Conservation (phyloP, 2,797 vertebrate genomes). For the Micromesistius poutassou region DNA sequence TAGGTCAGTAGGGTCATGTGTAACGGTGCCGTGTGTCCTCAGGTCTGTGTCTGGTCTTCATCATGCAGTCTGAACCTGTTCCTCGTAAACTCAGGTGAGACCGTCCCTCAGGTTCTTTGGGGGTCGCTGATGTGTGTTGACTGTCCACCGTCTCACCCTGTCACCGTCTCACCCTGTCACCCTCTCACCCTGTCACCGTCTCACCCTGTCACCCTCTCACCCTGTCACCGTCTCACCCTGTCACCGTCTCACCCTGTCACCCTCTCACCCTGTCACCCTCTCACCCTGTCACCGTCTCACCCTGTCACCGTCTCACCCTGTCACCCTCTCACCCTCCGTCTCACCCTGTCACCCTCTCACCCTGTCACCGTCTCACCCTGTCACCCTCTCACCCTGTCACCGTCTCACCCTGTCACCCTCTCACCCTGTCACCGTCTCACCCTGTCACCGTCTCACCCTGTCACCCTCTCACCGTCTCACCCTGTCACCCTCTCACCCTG, state of each 20-base stretch:
- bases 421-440: background rate
- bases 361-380: background rate
- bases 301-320: background rate
- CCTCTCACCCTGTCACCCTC: too few species aligned
- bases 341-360: background rate
- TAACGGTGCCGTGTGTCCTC: constrained; percentile 29
- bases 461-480: too few species aligned
- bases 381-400: background rate
- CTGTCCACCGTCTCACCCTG: background rate
- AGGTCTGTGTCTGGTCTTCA: constrained; percentile 90
- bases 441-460: too few species aligned
- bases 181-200: background rate
- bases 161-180: too few species aligned
- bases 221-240: background rate
- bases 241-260: too few species aligned
- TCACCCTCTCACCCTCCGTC: background rate
- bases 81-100: constrained; percentile 75
- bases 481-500: too few species aligned
- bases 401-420: background rate
- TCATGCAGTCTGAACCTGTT: constrained; percentile 71
- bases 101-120: background rate
- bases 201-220: background rate
- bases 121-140: background rate
- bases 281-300: background rate
- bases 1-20: too few species aligned